Evolutionary conservation across 1,140 invertebrate species (phyloP).

Genomic region (Cydia amplana): DNA sequence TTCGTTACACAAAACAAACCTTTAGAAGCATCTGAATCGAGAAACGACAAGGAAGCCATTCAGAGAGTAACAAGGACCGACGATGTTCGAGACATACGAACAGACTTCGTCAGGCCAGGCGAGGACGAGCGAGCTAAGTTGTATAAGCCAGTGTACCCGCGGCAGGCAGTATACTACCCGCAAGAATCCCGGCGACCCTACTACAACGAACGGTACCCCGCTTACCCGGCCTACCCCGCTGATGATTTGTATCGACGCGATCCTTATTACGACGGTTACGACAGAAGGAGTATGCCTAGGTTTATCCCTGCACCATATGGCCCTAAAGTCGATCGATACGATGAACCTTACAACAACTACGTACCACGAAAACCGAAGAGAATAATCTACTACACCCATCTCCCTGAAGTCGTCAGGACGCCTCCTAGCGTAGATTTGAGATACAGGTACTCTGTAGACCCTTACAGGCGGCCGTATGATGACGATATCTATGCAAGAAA

Average conservation of each 20-base stretch:
- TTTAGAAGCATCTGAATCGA: slow-evolving; percentile 74
- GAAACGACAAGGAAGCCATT: slow-evolving; percentile 73
- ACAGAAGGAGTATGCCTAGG: slow-evolving; percentile 60
- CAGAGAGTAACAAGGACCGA: slow-evolving; percentile 67
- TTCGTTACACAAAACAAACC: slow-evolving; percentile 77
- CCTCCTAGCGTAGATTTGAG: slow-evolving; percentile 73
- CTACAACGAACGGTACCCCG: slow-evolving; percentile 68
- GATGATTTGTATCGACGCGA: slow-evolving; percentile 71
- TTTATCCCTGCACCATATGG: slow-evolving; percentile 47
- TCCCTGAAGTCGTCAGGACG: slow-evolving; percentile 75
- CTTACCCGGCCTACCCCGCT: slow-evolving; percentile 41
- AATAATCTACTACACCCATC: slow-evolving; percentile 77
- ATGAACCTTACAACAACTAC: slow-evolving; percentile 70
- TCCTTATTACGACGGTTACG: slow-evolving; percentile 71
- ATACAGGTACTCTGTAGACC: slow-evolving; percentile 69
- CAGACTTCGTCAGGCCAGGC: slow-evolving; percentile 73
- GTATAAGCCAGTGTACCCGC: slow-evolving; percentile 72
- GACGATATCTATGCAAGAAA: slow-evolving; percentile 67
- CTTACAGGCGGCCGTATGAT: slow-evolving; percentile 65
- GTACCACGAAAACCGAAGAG: slow-evolving; percentile 74
- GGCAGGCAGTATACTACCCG: slow-evolving; percentile 76
- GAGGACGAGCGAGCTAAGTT: slow-evolving; percentile 59
- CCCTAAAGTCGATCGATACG: slow-evolving; percentile 71
- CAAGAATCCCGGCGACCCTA: slow-evolving; percentile 67
- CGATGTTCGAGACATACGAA: slow-evolving; percentile 73